These are phyloP conservation scores for Castor canadensis DNA, from an alignment of 2,113 vertebrate species.

Conservation along the genomic window DNA sequence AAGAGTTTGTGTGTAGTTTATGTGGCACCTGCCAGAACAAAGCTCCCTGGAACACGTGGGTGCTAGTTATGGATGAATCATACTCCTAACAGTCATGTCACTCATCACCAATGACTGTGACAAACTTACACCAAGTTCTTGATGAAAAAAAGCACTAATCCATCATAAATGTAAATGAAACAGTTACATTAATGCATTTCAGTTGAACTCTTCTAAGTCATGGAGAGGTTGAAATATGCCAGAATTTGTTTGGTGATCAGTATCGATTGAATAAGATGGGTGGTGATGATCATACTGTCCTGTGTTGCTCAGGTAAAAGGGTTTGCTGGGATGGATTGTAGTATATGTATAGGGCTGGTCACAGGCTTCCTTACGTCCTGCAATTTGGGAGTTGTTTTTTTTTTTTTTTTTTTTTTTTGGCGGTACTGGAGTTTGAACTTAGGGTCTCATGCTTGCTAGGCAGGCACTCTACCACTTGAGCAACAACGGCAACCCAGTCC, in stretches of 20 bases:
- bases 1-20: constrained; percentile 57
- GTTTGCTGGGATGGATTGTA: background rate
- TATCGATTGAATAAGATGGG: background rate
- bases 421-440: too few relatives aligned
- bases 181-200: background rate
- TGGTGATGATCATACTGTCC: background rate
- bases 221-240: background rate
- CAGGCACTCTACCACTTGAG: too few relatives aligned
- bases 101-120: background rate
- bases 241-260: background rate
- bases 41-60: background rate
- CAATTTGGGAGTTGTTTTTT: too few relatives aligned
- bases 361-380: too few relatives aligned
- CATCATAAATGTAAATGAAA: background rate
- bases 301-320: background rate
- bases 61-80: background rate
- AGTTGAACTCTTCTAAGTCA: constrained; percentile 28
- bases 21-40: constrained; percentile 56
- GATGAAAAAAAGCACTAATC: background rate
- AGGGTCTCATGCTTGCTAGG: too few relatives aligned
- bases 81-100: too few relatives aligned
- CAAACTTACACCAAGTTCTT: background rate
- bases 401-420: too few relatives aligned
- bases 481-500: too few relatives aligned
- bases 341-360: background rate